Percentiles rank a stretch among this genome's conserved stretches.
These are phyloP conservation scores for Trididemnum nubilum DNA, from an alignment of 23 tunicate genomes.

Conservation along the genomic window DNA sequence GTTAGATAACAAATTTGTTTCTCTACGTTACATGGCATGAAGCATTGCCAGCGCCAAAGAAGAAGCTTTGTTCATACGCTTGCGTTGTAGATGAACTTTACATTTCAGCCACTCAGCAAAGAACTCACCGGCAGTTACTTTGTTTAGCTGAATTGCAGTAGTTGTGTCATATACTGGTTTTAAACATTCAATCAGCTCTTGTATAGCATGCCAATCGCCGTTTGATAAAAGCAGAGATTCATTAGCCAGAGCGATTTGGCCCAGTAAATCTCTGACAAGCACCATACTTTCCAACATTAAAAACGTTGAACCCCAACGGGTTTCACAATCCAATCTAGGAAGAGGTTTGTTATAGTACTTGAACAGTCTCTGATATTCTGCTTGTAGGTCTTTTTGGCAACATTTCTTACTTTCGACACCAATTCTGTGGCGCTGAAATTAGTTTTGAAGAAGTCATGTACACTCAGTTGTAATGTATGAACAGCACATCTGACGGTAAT, in stretches of 20 bases:
- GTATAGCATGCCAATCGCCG: not conserved
- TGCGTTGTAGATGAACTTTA: not conserved
- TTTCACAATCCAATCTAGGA: not conserved
- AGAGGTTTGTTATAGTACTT: not conserved
- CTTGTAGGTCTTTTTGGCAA: not conserved
- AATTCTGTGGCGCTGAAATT: not conserved
- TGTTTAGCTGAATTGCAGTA: not conserved
- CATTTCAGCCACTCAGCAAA: not conserved
- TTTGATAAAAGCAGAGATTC: not conserved
- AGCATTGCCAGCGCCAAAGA: not conserved
- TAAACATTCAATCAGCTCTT: not conserved
- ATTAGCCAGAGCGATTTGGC: not conserved
- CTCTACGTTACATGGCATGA: not conserved
- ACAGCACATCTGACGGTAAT: not conserved
- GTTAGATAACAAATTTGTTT: not conserved
- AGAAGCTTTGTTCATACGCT: too few relatives aligned
- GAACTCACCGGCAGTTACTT: not conserved
- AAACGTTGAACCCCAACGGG: not conserved
- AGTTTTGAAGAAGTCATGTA: not conserved
- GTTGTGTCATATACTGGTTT: not conserved
- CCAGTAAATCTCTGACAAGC: not conserved
- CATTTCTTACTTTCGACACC: not conserved
- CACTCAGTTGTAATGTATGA: conserved; percentile 9
- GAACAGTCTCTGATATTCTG: not conserved
- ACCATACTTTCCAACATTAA: not conserved